Evolutionary conservation across 2,113 vertebrate species (phyloP), one percentile per base, ranked within the genome.

Genomic region (Ammodytes marinus): DNA sequence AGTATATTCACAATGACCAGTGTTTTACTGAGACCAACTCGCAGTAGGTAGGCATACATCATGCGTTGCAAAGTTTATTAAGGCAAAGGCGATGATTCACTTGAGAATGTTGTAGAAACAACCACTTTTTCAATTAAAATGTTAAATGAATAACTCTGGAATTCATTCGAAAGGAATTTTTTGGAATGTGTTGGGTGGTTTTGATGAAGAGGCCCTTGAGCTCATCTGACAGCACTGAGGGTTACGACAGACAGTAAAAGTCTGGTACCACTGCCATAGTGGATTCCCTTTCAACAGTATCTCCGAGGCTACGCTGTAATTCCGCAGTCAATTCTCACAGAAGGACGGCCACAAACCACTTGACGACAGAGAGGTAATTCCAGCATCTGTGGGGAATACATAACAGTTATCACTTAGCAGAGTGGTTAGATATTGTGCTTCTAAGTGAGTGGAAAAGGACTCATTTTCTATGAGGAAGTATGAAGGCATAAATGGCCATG

Each of bases 401-500:
- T 27, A 73, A 57, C 58, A 40, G 35, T 77, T 80, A 64, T 42
- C 35, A 2, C 77, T 46, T 50, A 66, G 81, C 49, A 80, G 63
- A 79, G 50, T 43, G 69, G 60, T 69, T 35, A 43, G n/a, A 71
- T 74, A 35, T n/a, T 54, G 61, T 46, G 40, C 82, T 68, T 79
- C 76, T 65, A 60, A 78, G 12, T 17, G 8, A 84, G 90, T 91
- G 85, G 89, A 90, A 86, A 27, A 89, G 82, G 81, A 91, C 91
- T 91, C 74, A 73, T 77, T 61, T 43, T 74, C 54, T 68, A 8
- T 40, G 52, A 74, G 45, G 71, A 80, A 39, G 74, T 57, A 59
- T 65, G 57, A 85, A 87, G 69, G 74, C 93, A 94, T 86, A 90
- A 88, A 88, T 85, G 66, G 42, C 89, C 58, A 61, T 90, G 80